phyloP scores from a whole-genome alignment of 2,797 vertebrate genomes.

The Sitta carolinensis region DNA sequence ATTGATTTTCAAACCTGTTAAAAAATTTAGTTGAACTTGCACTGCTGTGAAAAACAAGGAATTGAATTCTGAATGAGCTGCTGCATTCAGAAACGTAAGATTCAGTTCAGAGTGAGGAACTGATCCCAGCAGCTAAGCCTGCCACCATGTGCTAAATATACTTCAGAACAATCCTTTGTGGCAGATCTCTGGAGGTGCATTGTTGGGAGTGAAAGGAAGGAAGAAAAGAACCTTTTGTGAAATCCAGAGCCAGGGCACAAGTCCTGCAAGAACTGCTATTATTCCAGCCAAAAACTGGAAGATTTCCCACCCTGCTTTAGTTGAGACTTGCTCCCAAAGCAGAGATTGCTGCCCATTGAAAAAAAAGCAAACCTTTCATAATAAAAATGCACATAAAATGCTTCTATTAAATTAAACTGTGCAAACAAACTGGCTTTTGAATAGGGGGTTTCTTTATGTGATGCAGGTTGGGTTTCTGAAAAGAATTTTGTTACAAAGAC shows the following conservation, averaged over 20 bases:
- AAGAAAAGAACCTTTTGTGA: background rate
- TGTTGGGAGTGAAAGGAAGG: background rate
- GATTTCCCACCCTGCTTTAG: background rate
- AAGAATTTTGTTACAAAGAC: background rate
- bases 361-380: background rate
- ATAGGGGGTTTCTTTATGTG: background rate
- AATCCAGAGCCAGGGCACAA: background rate
- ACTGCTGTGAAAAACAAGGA: slow-evolving; percentile 15
- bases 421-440: background rate
- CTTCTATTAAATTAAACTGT: background rate
- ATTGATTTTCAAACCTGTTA: slow-evolving; percentile 18
- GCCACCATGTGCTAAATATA: slow-evolving; percentile 38
- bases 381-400: background rate
- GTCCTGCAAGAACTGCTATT: background rate
- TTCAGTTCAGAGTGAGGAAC: background rate
- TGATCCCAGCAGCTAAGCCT: slow-evolving; percentile 42
- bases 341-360: background rate
- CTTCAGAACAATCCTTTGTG: background rate
- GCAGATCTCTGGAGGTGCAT: background rate
- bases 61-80: slow-evolving; percentile 20
- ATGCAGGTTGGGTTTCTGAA: background rate
- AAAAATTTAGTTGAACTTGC: background rate
- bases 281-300: background rate
- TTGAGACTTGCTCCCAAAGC: background rate
- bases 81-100: background rate